A percentile compares a stretch with the other conserved stretches of the same genome.
Conservation (phyloP, 1,140 invertebrate species). For the Monomorium pharaonis region DNA sequence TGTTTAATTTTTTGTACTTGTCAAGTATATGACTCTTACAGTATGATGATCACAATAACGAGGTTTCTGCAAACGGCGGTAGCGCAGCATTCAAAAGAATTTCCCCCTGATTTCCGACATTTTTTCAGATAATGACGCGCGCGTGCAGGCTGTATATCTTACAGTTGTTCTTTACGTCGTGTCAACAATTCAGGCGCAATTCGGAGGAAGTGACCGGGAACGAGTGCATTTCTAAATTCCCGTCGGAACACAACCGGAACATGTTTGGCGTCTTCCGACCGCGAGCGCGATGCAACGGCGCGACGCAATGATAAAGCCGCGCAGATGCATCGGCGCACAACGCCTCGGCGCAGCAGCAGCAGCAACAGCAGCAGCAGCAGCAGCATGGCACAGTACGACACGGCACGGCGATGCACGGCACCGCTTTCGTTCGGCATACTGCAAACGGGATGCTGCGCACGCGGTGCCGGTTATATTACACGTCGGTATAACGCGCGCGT, state of each 20-base stretch:
- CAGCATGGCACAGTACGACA: not conserved
- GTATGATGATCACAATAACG: not conserved
- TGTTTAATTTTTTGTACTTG: not conserved
- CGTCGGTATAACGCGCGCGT: slow-evolving; percentile 74
- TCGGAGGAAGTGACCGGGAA: not conserved
- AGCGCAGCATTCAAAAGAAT: not conserved
- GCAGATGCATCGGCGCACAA: not conserved
- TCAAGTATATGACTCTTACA: not conserved
- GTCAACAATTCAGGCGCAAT: not conserved
- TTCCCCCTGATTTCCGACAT: not conserved
- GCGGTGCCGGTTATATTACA: slow-evolving; percentile 76
- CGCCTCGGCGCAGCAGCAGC: not conserved
- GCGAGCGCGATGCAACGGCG: slow-evolving; percentile 16
- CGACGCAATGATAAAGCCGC: slow-evolving; percentile 22
- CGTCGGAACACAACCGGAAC: not conserved
- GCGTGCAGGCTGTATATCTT: not conserved
- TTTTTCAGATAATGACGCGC: not conserved
- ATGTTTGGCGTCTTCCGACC: slow-evolving; percentile 5
- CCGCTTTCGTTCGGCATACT: slow-evolving; percentile 35
- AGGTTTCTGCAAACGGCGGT: not conserved
- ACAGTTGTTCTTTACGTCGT: not conserved
- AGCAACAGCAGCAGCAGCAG: too few relatives aligned
- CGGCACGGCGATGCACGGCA: not conserved
- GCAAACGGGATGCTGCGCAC: slow-evolving; percentile 50
- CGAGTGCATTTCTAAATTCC: slow-evolving; percentile 17